Percentiles rank a stretch among this genome's conserved stretches.
These are phyloP conservation scores for Brachionus rubens DNA, from an alignment of 1,140 invertebrate genomes.

Conservation along the genomic window DNA sequence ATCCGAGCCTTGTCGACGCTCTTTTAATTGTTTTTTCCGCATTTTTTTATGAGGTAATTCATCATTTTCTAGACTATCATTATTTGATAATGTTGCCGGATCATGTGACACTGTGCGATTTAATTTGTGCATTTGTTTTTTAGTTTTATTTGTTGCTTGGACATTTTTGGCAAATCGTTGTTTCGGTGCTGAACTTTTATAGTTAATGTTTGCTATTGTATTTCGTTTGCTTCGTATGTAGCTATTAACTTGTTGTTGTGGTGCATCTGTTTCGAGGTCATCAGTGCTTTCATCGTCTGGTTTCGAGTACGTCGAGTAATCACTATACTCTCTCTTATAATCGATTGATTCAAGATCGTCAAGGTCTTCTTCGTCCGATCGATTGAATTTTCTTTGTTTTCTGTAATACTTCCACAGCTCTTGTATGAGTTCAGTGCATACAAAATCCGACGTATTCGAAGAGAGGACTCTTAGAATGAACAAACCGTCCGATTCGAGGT, in stretches of 20 bases:
- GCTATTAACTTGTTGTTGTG: neutral
- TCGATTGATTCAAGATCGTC: constrained; percentile 9
- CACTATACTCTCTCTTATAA: neutral
- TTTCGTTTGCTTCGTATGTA: neutral
- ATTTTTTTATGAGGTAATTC: neutral
- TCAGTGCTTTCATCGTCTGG: neutral
- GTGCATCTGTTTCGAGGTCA: neutral
- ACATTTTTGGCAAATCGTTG: neutral
- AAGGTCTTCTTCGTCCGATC: constrained; percentile 22
- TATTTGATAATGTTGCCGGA: constrained; percentile 4
- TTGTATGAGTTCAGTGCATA: constrained; percentile 62
- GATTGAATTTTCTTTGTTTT: constrained; percentile 51
- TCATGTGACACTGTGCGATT: neutral
- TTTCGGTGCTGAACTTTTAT: neutral
- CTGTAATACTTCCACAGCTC: constrained; percentile 61
- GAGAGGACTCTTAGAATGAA: constrained; percentile 62
- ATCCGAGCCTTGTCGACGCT: too few relatives aligned
- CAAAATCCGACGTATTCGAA: constrained; percentile 63
- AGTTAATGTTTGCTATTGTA: constrained; percentile 15
- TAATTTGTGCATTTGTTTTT: neutral
- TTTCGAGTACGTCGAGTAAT: constrained; percentile 1
- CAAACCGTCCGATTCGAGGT: constrained; percentile 63
- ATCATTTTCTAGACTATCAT: constrained; percentile 21
- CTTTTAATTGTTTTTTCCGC: neutral
- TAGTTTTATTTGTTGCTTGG: neutral